Percentiles rank a stretch among this genome's conserved stretches.
These are phyloP conservation scores for Drosophila picticornis DNA, from an alignment of 2,888 invertebrate genomes.

Conservation along the genomic window DNA sequence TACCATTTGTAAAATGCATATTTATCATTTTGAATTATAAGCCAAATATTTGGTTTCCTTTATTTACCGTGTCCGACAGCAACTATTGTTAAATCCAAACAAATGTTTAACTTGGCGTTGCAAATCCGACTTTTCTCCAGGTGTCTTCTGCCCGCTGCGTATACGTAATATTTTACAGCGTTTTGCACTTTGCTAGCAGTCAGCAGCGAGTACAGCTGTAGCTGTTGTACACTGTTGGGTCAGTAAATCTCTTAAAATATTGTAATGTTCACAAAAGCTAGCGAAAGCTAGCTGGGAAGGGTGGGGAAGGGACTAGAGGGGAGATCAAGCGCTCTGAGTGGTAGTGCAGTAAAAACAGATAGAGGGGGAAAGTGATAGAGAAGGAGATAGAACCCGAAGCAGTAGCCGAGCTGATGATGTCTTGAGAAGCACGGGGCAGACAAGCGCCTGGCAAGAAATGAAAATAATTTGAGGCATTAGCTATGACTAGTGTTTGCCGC, in stretches of 20 bases:
- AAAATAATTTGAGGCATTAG: slow-evolving; percentile 79
- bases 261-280: slow-evolving; percentile 55
- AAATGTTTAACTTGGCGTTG: slow-evolving; percentile 49
- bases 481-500: slow-evolving; percentile 28
- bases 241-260: slow-evolving; percentile 78
- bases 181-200: slow-evolving; percentile 68
- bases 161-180: slow-evolving; percentile 73
- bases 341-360: slow-evolving; percentile 58
- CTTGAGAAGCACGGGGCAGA: slow-evolving; percentile 53
- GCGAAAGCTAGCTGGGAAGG: slow-evolving; percentile 4
- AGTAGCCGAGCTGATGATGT: slow-evolving; percentile 5
- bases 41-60: slow-evolving; percentile 16
- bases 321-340: slow-evolving; percentile 47
- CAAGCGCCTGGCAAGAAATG: slow-evolving; percentile 63
- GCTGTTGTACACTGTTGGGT: slow-evolving; percentile 53
- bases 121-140: slow-evolving; percentile 55
- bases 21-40: slow-evolving; percentile 18
- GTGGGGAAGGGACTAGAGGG: not conserved
- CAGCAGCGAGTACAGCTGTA: slow-evolving; percentile 8
- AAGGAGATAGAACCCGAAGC: not conserved
- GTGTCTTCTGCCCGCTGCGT: slow-evolving; percentile 35
- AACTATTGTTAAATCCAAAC: slow-evolving; percentile 34
- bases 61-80: slow-evolving; percentile 28
- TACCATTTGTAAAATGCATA: not conserved
- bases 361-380: slow-evolving; percentile 22